Conservation (phyloP, 2,797 vertebrate genomes). For the Distichodus sexfasciatus region DNA sequence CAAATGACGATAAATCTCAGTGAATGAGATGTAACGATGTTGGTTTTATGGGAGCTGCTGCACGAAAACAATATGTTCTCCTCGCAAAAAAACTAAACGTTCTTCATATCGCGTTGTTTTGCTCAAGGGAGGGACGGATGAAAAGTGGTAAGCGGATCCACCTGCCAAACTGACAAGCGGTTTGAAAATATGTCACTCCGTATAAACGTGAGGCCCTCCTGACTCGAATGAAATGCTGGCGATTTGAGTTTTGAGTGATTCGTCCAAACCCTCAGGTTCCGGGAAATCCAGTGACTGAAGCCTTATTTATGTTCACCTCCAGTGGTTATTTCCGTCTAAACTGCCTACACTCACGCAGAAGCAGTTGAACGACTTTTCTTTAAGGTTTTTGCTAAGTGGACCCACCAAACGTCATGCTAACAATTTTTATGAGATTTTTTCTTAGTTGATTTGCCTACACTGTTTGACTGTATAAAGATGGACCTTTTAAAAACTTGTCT, state of each 20-base stretch:
- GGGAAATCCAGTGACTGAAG: constrained; percentile 28
- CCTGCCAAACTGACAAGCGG: constrained; percentile 34
- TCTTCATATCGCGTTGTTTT: constrained; percentile 26
- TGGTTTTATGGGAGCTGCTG: constrained; percentile 14
- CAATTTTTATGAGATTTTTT: background rate
- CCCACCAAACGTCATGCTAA: background rate
- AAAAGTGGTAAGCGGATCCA: constrained; percentile 34
- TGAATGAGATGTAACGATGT: constrained; percentile 40
- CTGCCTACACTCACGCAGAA: constrained; percentile 33
- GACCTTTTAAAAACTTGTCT: background rate
- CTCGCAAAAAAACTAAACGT: constrained; percentile 9
- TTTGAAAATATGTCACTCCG: constrained; percentile 51
- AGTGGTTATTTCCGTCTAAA: constrained; percentile 42
- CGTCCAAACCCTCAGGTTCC: constrained; percentile 38
- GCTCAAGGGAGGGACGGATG: constrained; percentile 29
- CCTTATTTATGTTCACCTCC: constrained; percentile 38
- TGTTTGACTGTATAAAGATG: too few relatives aligned
- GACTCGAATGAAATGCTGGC: constrained; percentile 33
- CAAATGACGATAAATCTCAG: constrained; percentile 34
- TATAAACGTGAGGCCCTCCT: constrained; percentile 35
- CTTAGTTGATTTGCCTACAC: background rate
- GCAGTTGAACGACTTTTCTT: constrained; percentile 11
- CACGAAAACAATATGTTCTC: too few relatives aligned
- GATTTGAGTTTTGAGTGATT: constrained; percentile 38
- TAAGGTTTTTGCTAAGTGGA: background rate